phyloP scores from a whole-genome alignment of 2,113 vertebrate genomes.

The Telmatochromis brachygnathus region DNA sequence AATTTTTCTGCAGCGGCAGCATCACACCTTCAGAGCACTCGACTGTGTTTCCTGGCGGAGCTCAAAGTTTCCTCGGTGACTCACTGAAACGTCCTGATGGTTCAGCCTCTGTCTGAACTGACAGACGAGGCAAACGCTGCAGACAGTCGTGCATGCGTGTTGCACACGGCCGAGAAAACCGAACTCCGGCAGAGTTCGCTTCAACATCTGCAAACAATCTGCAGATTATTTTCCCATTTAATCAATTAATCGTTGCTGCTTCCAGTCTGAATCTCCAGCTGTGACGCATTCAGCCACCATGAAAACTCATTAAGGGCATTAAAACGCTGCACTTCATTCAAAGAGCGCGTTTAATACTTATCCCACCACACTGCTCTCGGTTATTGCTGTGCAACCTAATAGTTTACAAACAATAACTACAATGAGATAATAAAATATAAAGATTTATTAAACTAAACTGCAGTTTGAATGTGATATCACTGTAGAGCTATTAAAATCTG shows the following conservation, averaged over 20 bases:
- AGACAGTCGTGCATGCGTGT: background rate
- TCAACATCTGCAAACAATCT: background rate
- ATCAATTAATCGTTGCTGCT: background rate
- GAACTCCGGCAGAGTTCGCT: background rate
- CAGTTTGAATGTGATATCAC: background rate
- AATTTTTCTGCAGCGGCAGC: background rate
- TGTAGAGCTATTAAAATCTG: background rate
- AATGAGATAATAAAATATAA: background rate
- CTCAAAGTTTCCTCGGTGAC: background rate
- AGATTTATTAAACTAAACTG: background rate
- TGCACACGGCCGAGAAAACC: rapidly evolving
- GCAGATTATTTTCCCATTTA: background rate
- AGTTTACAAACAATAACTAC: background rate
- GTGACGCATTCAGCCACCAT: background rate
- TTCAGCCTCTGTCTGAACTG: background rate
- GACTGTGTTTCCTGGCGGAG: background rate
- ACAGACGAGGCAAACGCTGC: background rate
- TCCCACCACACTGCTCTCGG: background rate
- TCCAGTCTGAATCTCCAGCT: background rate
- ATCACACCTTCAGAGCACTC: background rate
- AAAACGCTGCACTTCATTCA: background rate
- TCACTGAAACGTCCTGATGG: background rate
- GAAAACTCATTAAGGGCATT: background rate
- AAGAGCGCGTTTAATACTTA: background rate
- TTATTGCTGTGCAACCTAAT: background rate